phyloP scores from a whole-genome alignment of 2,888 invertebrate species.

The Euplagia quadripunctaria region DNA sequence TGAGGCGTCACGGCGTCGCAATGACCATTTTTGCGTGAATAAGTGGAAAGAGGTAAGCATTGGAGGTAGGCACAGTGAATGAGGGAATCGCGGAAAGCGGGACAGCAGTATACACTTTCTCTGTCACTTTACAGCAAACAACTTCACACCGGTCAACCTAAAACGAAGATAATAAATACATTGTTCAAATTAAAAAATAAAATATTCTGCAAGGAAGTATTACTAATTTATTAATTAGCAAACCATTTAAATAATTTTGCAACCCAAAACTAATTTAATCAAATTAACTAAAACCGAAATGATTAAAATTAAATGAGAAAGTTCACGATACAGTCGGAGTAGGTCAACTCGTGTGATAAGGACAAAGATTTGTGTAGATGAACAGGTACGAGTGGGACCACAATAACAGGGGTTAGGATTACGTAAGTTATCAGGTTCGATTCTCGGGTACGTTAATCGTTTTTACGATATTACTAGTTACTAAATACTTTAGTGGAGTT shows the following conservation, averaged over 20 bases:
- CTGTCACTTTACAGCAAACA: too few species aligned
- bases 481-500: too few species aligned
- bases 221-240: neutral
- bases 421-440: neutral
- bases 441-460: neutral
- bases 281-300: conserved; percentile 1
- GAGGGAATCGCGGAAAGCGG: too few species aligned
- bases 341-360: conserved; percentile 11
- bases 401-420: neutral
- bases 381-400: neutral
- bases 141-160: neutral
- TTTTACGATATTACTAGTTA: too few species aligned
- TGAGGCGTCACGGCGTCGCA: too few species aligned
- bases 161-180: neutral
- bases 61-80: too few species aligned
- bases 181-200: neutral
- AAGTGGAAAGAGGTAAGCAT: too few species aligned
- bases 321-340: neutral
- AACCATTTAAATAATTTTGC: neutral
- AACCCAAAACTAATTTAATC: neutral
- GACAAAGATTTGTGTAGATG: neutral
- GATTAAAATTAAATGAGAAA: conserved; percentile 17
- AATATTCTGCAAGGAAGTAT: neutral
- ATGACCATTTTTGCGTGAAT: too few species aligned
- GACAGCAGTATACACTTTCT: too few species aligned